Conservation (phyloP, 1,140 invertebrate species). For the Aphaenogaster floridana region DNA sequence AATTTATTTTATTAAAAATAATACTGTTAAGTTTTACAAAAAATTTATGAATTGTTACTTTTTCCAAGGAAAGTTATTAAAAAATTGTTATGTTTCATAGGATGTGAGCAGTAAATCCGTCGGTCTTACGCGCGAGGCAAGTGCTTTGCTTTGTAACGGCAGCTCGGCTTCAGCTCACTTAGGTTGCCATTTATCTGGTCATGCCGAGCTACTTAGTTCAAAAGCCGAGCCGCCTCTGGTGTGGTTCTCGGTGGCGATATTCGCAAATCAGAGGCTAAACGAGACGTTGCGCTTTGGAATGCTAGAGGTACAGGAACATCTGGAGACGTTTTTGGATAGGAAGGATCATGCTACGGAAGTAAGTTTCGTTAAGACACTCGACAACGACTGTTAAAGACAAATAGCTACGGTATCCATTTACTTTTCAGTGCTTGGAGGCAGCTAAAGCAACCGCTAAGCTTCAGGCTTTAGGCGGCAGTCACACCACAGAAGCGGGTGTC, state of each 20-base stretch:
- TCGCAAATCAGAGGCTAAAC: slow-evolving; percentile 89
- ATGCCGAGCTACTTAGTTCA: slow-evolving; percentile 88
- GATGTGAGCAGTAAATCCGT: slow-evolving; percentile 88
- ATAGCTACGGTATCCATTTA: background rate
- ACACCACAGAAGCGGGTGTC: slow-evolving; percentile 86
- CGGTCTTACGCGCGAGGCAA: slow-evolving; percentile 87
- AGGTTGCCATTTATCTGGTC: slow-evolving; percentile 89
- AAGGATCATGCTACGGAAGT: slow-evolving; percentile 97
- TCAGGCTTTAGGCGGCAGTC: slow-evolving; percentile 90
- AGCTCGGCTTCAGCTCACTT: slow-evolving; percentile 84
- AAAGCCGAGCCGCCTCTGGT: slow-evolving; percentile 91
- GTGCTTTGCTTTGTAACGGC: slow-evolving; percentile 84
- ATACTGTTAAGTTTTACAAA: background rate
- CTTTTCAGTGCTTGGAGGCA: slow-evolving; percentile 90
- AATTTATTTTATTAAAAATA: slow-evolving; percentile 21
- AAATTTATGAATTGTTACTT: background rate
- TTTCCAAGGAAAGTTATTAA: background rate
- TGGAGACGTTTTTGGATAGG: slow-evolving; percentile 97
- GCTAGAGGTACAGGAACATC: slow-evolving; percentile 97
- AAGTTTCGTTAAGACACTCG: slow-evolving; percentile 41
- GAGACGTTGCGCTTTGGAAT: slow-evolving; percentile 95
- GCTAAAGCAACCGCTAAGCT: slow-evolving; percentile 92
- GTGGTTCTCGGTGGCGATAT: slow-evolving; percentile 90
- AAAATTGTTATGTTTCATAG: slow-evolving; percentile 74
- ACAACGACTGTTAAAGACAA: background rate